Evolutionary conservation across 2,888 invertebrate species (phyloP).

Genomic region (Drosophila hamatofila): DNA sequence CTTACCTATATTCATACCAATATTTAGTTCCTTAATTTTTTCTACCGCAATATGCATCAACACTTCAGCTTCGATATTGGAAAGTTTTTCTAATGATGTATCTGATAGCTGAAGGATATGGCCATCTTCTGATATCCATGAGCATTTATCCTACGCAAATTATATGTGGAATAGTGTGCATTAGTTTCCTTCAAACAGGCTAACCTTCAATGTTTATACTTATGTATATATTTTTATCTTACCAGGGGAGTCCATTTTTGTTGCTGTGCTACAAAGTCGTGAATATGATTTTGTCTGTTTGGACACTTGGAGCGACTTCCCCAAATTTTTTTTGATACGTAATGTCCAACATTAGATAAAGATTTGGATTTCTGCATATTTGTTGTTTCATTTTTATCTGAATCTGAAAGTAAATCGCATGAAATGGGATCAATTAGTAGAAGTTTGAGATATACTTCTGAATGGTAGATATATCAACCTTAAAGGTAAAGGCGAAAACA

Average conservation of each 20-base stretch:
- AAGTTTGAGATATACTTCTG: not conserved
- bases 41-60: conserved; percentile 94
- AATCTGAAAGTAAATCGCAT: conserved; percentile 28
- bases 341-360: conserved; percentile 93
- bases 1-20: conserved; percentile 89
- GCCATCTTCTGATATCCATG: conserved; percentile 90
- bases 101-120: conserved; percentile 88
- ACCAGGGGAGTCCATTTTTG: conserved; percentile 94
- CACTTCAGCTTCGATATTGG: conserved; percentile 90
- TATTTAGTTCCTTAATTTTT: conserved; percentile 93
- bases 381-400: conserved; percentile 74
- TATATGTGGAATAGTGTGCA: not conserved
- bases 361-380: conserved; percentile 95
- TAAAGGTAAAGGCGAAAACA: not conserved
- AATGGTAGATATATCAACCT: not conserved
- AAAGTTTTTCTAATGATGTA: conserved; percentile 88
- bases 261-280: conserved; percentile 41
- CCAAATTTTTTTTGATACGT: conserved; percentile 94
- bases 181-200: not conserved
- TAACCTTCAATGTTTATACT: not conserved
- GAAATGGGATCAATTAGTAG: not conserved
- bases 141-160: conserved; percentile 89
- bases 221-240: conserved; percentile 81
- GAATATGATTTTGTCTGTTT: conserved; percentile 86
- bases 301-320: conserved; percentile 93